Conservation (phyloP, 2,113 vertebrate species). For the Eurystomus gularis region DNA sequence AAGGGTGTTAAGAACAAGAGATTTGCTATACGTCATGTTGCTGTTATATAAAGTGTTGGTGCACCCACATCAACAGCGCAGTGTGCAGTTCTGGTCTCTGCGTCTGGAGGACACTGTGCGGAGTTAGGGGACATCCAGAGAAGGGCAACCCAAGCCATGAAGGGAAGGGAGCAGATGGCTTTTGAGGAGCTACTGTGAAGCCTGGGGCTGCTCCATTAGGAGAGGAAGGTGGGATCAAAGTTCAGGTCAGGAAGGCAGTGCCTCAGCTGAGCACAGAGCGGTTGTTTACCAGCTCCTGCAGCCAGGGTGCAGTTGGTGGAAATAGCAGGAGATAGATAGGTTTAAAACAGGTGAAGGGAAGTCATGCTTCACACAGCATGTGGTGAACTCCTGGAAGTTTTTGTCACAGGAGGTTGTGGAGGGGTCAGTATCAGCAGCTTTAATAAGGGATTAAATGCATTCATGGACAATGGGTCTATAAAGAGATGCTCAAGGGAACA, state of each 20-base stretch:
- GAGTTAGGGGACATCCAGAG: neutral
- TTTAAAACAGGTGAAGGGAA: neutral
- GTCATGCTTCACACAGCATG: neutral
- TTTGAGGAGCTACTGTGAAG: neutral
- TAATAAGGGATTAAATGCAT: constrained; percentile 22
- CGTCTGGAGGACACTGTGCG: neutral
- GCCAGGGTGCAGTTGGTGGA: neutral
- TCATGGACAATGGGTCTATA: neutral
- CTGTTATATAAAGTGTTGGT: constrained; percentile 4
- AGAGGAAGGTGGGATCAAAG: neutral
- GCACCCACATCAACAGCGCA: neutral
- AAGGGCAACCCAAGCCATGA: neutral
- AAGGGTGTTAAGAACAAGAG: neutral
- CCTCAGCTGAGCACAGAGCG: neutral
- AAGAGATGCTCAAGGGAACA: neutral
- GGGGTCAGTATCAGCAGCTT: neutral
- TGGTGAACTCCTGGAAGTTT: neutral
- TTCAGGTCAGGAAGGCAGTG: neutral
- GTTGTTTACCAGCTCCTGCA: neutral
- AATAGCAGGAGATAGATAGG: neutral
- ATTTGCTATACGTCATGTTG: constrained; percentile 1
- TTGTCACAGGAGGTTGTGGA: neutral
- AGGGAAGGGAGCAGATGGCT: neutral
- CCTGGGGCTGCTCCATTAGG: neutral
- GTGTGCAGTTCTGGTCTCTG: neutral